Conservation (phyloP, 2,113 vertebrate genomes). For the Pelecanoides urinatrix region DNA sequence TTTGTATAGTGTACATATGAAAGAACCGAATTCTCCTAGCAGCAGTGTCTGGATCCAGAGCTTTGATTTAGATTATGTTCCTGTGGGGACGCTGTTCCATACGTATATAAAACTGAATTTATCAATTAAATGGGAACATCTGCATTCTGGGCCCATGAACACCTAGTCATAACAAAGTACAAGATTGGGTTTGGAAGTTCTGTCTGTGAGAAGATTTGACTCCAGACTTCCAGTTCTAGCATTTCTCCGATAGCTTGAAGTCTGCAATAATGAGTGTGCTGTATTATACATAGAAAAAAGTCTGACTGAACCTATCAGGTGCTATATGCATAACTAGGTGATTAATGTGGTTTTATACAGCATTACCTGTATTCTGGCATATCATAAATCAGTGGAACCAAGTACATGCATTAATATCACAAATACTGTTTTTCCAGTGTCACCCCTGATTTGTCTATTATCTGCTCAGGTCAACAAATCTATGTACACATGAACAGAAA, state of each 20-base stretch:
- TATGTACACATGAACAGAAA: background rate
- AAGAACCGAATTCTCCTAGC: background rate
- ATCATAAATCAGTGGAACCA: background rate
- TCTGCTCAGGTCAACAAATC: background rate
- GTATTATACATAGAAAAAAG: background rate
- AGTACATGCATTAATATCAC: background rate
- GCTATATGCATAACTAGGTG: background rate
- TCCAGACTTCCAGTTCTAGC: background rate
- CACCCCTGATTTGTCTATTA: background rate
- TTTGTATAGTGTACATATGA: background rate
- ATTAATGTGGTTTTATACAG: background rate
- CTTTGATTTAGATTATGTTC: background rate
- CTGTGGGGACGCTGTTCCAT: background rate
- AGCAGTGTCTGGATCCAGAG: background rate
- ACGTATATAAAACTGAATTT: background rate
- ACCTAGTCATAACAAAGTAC: background rate
- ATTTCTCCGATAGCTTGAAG: background rate
- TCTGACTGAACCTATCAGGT: background rate
- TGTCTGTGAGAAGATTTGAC: background rate
- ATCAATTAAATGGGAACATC: background rate
- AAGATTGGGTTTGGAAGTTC: background rate
- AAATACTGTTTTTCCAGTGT: background rate
- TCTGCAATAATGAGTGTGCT: background rate
- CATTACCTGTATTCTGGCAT: background rate
- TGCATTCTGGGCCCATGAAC: background rate